Percentiles rank a stretch among this genome's conserved stretches.
Conservation (phyloP, 2,113 vertebrate genomes). For the Ceyx margarethae region DNA sequence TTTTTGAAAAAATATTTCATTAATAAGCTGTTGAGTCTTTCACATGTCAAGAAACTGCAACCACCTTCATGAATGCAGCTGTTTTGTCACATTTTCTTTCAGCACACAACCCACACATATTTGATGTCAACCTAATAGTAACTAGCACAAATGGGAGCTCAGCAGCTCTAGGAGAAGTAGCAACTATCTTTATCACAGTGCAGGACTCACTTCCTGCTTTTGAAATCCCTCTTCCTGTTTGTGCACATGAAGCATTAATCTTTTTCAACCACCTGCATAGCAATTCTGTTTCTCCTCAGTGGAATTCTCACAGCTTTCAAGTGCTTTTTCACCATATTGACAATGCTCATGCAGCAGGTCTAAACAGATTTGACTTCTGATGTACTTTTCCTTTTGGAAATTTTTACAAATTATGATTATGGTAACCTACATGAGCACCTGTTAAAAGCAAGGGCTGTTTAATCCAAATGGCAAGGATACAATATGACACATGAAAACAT, state of each 20-base stretch:
- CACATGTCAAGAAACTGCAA: not conserved
- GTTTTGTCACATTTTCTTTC: not conserved
- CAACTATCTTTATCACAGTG: constrained; percentile 19
- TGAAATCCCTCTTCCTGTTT: constrained; percentile 49
- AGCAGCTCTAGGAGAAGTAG: not conserved
- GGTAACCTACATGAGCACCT: fast-evolving
- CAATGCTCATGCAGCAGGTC: not conserved
- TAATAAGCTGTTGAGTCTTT: not conserved
- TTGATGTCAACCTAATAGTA: not conserved
- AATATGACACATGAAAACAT: not conserved
- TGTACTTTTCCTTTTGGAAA: not conserved
- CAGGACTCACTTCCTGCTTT: constrained; percentile 25
- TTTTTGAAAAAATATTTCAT: not conserved
- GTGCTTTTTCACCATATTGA: fast-evolving
- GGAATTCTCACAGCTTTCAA: not conserved
- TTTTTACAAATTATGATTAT: not conserved
- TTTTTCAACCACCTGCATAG: constrained; percentile 25
- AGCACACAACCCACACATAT: not conserved
- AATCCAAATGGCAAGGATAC: not conserved
- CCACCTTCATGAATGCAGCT: not conserved
- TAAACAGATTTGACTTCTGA: fast-evolving
- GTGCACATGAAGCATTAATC: constrained; percentile 27
- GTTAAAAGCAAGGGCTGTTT: not conserved
- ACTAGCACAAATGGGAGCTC: not conserved
- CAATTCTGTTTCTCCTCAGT: not conserved